phyloP scores from a whole-genome alignment of 2,113 vertebrate genomes.

The Amphiprion percula region DNA sequence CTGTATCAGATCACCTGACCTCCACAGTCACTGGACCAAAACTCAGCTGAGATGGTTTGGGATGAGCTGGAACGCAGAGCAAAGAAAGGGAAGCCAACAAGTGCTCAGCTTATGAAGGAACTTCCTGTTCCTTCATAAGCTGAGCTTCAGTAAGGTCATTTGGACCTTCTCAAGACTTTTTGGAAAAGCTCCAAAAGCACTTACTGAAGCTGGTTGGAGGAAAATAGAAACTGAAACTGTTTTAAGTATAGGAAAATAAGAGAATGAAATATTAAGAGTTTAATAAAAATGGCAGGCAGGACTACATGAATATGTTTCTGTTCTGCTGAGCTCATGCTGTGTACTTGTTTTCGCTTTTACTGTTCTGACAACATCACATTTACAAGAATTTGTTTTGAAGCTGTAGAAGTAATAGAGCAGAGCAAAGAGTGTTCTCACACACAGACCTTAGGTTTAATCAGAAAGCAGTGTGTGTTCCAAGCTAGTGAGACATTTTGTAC shows the following conservation, averaged over 20 bases:
- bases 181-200: no score
- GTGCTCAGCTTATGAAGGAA: no score
- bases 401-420: slow-evolving; percentile 36
- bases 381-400: slow-evolving; percentile 60
- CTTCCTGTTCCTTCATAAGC: no score
- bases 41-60: neutral
- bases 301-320: slow-evolving; percentile 14
- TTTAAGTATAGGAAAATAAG: no score
- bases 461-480: slow-evolving; percentile 37
- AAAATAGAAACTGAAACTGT: no score
- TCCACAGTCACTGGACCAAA: neutral
- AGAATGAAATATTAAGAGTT: no score
- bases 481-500: slow-evolving; percentile 69
- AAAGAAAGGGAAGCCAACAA: no score
- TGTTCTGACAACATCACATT: slow-evolving; percentile 53
- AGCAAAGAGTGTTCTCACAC: slow-evolving; percentile 63
- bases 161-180: no score
- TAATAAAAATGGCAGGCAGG: neutral
- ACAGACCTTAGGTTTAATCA: slow-evolving; percentile 62
- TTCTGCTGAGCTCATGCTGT: slow-evolving; percentile 17
- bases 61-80: no score
- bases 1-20: no score
- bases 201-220: no score
- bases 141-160: no score
- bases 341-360: slow-evolving; percentile 33